Percentiles rank a stretch among this genome's conserved stretches.
Conservation (phyloP, 2,888 invertebrate genomes). For the Meghimatium bilineatum region DNA sequence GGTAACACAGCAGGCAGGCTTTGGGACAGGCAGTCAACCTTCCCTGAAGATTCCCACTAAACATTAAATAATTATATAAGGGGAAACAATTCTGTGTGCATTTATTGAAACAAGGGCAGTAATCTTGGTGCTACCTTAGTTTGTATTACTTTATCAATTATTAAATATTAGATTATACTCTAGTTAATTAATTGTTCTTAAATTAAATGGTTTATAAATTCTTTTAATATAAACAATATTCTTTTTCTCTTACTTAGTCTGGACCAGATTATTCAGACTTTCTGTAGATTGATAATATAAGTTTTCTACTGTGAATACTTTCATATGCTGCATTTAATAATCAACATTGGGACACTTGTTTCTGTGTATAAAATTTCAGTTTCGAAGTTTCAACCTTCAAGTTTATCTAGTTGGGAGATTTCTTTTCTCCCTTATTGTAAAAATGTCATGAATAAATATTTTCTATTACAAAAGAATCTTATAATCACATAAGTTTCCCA, state of each 20-base stretch:
- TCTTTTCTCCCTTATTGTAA: background rate
- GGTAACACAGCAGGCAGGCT: no score
- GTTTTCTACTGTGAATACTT: background rate
- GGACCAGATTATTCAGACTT: background rate
- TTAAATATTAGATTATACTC: background rate
- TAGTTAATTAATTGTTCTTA: background rate
- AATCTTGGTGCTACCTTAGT: background rate
- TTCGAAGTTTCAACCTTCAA: constrained; percentile 20
- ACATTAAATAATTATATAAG: no score
- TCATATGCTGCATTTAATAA: background rate
- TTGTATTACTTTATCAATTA: background rate
- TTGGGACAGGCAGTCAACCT: no score
- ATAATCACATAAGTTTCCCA: no score
- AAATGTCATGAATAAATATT: background rate
- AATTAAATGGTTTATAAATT: background rate
- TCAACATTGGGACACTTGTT: background rate
- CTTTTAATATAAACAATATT: no score
- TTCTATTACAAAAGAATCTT: background rate
- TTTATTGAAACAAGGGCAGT: background rate
- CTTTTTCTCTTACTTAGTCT: background rate
- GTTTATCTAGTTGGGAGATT: constrained; percentile 42
- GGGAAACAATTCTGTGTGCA: no score
- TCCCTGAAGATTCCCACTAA: no score
- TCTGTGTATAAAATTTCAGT: constrained; percentile 25
- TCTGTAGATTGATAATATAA: background rate